phyloP scores from a whole-genome alignment of 1,140 invertebrate species.

The Diorhabda elongata region DNA sequence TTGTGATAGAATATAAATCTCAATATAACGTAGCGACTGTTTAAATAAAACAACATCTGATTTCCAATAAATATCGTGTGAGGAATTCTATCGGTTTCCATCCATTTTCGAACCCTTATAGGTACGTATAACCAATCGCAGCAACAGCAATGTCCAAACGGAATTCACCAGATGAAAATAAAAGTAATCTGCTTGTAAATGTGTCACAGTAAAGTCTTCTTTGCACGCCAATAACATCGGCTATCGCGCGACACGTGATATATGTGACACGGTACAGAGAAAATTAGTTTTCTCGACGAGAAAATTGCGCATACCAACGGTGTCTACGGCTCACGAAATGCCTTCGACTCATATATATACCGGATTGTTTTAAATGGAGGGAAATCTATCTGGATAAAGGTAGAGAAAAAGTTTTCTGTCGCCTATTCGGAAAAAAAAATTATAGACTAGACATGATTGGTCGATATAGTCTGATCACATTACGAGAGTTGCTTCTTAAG shows the following conservation, averaged over 20 bases:
- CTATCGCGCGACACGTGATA: constrained; percentile 45
- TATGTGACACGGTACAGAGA: constrained; percentile 45
- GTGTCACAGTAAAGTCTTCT: constrained; percentile 49
- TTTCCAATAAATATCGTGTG: neutral
- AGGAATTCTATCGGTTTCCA: neutral
- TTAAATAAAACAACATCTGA: constrained; percentile 1
- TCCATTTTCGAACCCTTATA: neutral
- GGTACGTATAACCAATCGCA: constrained; percentile 1
- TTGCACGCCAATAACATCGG: constrained; percentile 46
- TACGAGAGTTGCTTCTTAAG: no score
- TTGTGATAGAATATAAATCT: neutral
- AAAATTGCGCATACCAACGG: constrained; percentile 39
- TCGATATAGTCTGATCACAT: no score
- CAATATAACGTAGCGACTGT: neutral
- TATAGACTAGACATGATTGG: no score
- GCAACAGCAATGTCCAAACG: constrained; percentile 32
- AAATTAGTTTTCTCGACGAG: constrained; percentile 45
- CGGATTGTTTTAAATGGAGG: neutral
- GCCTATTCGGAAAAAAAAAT: no score
- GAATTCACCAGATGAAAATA: constrained; percentile 44
- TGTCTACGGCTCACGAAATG: constrained; percentile 5
- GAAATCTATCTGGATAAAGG: neutral
- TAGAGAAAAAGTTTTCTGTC: neutral
- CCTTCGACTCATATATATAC: neutral
- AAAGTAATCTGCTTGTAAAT: constrained; percentile 49